Base-by-base conservation (phyloP, 1,140 invertebrate species). In the Pogonomyrmex barbatus region DNA sequence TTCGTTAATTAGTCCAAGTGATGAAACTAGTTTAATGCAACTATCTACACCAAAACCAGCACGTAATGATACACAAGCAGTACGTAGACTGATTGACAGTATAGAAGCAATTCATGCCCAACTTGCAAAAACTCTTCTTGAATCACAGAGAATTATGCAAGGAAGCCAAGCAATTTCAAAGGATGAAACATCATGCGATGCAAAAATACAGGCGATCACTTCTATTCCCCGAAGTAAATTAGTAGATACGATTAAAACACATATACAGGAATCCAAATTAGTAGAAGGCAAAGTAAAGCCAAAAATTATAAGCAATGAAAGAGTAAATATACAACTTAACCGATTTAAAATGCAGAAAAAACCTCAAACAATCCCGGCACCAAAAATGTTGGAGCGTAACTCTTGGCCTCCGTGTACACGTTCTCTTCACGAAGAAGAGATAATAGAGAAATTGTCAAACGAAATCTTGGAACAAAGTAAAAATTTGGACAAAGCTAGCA, bases 401-500 rank as follows among this genome's bases (percentile, higher is more conserved):
- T 65, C 78, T 17, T 67, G 54, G 50, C 39, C 63, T 2, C 12
- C 56, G 4, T 47, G 70, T 8, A 85, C 87, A 63, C 10, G 60
- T 65, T 56, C 85, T 39, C 54, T 58, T 52, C 77, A 75, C 4
- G 89, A 91, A 30, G 91, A 93, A 30, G 87, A 92, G 1, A 81
- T 93, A 8, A 93, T 94, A 52, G 90, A 92, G 67, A 92, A 89
- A 77, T 88, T 94, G 33, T 94, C 91, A 0, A 90, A 93, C 60
- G 94, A 94, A 83, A 93, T 94, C 88, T 88, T 94, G 42, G 93
- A 93, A 50, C 93, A 94, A 83, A 94, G 93, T 78, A 93, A 94
- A 91, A 91, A 85, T 42, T 68, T 92, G 30, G 50, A 63, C 12
- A 77, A 62, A 71, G 14, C 62, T 9, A 67, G 36, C 36, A 75